Evolutionary conservation across 2,888 invertebrate genomes (phyloP), one percentile per base, ranked within the genome.

Genomic region (Scotopteryx bipunctaria): DNA sequence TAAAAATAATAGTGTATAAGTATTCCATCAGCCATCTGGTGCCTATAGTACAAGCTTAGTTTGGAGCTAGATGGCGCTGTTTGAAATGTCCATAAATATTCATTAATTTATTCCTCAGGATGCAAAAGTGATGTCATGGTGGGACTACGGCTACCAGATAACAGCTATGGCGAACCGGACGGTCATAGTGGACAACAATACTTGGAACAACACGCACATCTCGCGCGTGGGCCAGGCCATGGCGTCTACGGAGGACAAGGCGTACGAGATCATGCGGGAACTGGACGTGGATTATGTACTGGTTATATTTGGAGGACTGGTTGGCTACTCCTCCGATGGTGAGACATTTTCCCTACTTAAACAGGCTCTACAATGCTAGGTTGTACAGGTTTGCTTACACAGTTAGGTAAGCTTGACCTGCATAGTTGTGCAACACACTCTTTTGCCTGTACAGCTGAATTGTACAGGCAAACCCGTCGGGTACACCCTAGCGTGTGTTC

Each of bases 131-230:
- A 99, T 99, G 99, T 98, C 98, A 0, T 99, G 99, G 99, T 99
- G 99, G 98, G 98, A 99, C 92, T 99, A 99, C 86, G 99, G 99
- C 0, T 99, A 99, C 87, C 97, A 97, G 88, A 99, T 99, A 90
- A 99, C 99, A 0, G 98, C 99, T 0, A 99, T 99, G 99, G 99
- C 99, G 9, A 99, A 99, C 90, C 92, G 98, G 32, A 99, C 99
- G 0, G 98, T 99, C 66, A 92, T 99, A 64, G 99, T 99, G 44
- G 99, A 99, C 81, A 99, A 99, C 83, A 99, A 99, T 77, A 99
- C 99, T 0, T 99, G 99, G 99, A 99, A 99, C 86, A 99, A 99
- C 83, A 99, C 99, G 8, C 99, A 99, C 84, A 99, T 99, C 73
- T 99, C 97, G 5, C 92, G 98, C 57, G 99, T 99, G 0, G 99